phyloP scores from a whole-genome alignment of 2,888 invertebrate species.

The Carabus problematicus region DNA sequence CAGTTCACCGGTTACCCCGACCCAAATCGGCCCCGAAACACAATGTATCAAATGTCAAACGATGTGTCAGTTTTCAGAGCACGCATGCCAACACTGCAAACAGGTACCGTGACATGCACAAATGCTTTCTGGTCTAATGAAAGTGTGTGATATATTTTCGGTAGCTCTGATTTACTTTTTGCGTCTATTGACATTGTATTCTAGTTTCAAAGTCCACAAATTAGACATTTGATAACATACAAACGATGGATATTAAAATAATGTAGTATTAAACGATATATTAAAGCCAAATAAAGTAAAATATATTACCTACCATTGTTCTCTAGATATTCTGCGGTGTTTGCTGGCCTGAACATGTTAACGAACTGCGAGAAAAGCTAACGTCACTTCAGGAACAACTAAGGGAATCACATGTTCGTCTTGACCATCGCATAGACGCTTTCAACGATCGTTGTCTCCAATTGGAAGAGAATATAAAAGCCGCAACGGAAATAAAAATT shows the following conservation, averaged over 20 bases:
- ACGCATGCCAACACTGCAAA: conserved; percentile 67
- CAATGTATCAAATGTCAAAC: conserved; percentile 58
- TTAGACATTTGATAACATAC: neutral
- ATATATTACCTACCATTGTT: neutral
- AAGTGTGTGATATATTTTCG: neutral
- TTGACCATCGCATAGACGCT: conserved; percentile 65
- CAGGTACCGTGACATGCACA: conserved; percentile 59
- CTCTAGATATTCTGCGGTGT: conserved; percentile 66
- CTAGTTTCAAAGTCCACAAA: too few species aligned
- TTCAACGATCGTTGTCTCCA: conserved; percentile 66
- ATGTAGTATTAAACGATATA: neutral
- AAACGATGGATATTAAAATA: neutral
- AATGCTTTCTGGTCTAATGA: neutral
- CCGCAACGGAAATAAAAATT: conserved; percentile 64
- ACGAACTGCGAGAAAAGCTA: conserved; percentile 66
- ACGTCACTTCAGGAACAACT: conserved; percentile 65
- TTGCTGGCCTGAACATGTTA: conserved; percentile 68
- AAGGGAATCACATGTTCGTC: conserved; percentile 61
- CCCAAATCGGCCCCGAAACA: conserved; percentile 43
- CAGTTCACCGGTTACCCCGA: conserved; percentile 44
- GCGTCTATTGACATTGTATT: neutral
- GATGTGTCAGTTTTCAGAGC: conserved; percentile 50
- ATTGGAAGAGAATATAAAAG: conserved; percentile 63
- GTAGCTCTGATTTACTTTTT: neutral
- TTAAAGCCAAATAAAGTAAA: neutral